Evolutionary conservation across 2,888 invertebrate genomes (phyloP).

Genomic region (Nymphalis urticae): DNA sequence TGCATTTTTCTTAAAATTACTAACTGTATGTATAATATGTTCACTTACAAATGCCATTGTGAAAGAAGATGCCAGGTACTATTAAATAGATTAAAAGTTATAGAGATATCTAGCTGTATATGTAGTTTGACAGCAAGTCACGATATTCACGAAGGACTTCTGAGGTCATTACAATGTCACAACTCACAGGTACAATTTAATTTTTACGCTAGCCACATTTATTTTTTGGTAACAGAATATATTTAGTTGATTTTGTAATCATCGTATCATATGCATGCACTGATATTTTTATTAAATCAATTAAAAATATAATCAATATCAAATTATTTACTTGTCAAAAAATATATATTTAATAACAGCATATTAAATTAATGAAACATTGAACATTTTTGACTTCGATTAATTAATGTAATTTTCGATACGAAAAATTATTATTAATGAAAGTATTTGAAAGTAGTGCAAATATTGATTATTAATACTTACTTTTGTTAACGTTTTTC

Average conservation of each 20-base stretch:
- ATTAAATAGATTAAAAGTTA: constrained; percentile 25
- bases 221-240: constrained; percentile 31
- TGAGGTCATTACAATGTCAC: constrained; percentile 75
- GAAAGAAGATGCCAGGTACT: constrained; percentile 16
- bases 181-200: constrained; percentile 49
- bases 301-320: too few species aligned
- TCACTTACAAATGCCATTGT: constrained; percentile 64
- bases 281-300: too few species aligned
- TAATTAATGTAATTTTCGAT: too few species aligned
- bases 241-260: background rate
- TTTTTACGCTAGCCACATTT: constrained; percentile 52
- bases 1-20: background rate
- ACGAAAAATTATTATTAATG: too few species aligned
- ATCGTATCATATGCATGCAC: too few species aligned
- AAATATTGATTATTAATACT: constrained; percentile 6
- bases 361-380: too few species aligned
- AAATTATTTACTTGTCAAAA: too few species aligned
- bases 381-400: too few species aligned
- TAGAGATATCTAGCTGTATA: constrained; percentile 33
- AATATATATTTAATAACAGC: too few species aligned
- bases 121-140: constrained; percentile 60
- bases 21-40: constrained; percentile 16
- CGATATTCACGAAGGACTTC: constrained; percentile 50
- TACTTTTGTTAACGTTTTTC: constrained; percentile 19
- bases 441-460: too few species aligned